Percentiles rank a stretch among this genome's conserved stretches.
These are phyloP conservation scores for Bos taurus DNA, from an alignment of 2,113 vertebrate species.

Conservation along the genomic window ARS-UCD2.0 NC_037348.1:7219001-7219500, in stretches of 20 bases:
- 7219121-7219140: neutral
- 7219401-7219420: slow-evolving; percentile 23
- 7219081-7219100: neutral
- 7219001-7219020: neutral
- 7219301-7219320: neutral
- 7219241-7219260: neutral
- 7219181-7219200: neutral
- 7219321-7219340: neutral
- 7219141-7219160: neutral
- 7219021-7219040: neutral
- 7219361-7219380: slow-evolving; percentile 12
- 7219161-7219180: neutral
- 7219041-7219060: neutral
- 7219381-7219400: slow-evolving; percentile 25
- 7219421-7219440: slow-evolving; percentile 69
- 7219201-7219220: neutral
- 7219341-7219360: neutral
- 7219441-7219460: slow-evolving; percentile 51
- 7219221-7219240: neutral
- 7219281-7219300: neutral
- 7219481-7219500: neutral
- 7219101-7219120: neutral
- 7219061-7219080: neutral
- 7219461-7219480: slow-evolving; percentile 21
- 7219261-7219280: neutral